Percentiles rank a stretch among this genome's conserved stretches.
These are phyloP conservation scores for Ephialtes manifestator DNA, from an alignment of 2,888 invertebrate species.

Conservation along the genomic window DNA sequence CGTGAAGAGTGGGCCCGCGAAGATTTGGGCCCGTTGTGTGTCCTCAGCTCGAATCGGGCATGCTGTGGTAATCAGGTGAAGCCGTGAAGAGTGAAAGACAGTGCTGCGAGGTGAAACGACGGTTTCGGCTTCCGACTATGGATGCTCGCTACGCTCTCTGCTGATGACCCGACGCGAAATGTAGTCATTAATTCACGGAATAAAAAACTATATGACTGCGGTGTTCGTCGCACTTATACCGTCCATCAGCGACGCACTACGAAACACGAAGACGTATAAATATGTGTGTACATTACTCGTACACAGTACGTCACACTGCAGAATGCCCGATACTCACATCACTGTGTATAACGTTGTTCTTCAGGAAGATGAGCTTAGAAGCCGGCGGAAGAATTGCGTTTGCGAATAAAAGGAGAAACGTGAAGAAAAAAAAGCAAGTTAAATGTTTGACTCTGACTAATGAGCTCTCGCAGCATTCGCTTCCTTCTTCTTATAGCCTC, in stretches of 20 bases:
- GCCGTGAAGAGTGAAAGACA: constrained; percentile 31
- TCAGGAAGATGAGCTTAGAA: constrained; percentile 15
- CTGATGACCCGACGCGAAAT: constrained; percentile 67
- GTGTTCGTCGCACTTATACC: constrained; percentile 29
- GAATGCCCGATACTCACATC: background rate
- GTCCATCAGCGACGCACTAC: constrained; percentile 8
- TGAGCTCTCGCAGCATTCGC: constrained; percentile 34
- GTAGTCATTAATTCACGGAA: constrained; percentile 68
- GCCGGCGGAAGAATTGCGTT: constrained; percentile 56
- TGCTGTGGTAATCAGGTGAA: constrained; percentile 42
- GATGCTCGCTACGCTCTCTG: background rate
- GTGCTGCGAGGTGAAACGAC: constrained; percentile 19
- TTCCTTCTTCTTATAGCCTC: constrained; percentile 33
- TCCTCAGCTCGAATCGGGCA: constrained; percentile 1
- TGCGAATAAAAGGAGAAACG: constrained; percentile 36
- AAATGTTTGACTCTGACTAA: constrained; percentile 65
- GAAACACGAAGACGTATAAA: constrained; percentile 2
- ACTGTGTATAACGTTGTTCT: constrained; percentile 16
- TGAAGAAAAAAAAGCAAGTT: constrained; percentile 36
- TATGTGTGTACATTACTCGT: constrained; percentile 7
- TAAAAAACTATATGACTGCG: constrained; percentile 55
- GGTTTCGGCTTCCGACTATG: constrained; percentile 29
- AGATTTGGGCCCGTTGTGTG: constrained; percentile 8
- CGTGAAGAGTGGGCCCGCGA: constrained; percentile 3
- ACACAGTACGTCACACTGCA: background rate